phyloP scores from a whole-genome alignment of 2,888 invertebrate species.

The Aphidoletes aphidimyza region DNA sequence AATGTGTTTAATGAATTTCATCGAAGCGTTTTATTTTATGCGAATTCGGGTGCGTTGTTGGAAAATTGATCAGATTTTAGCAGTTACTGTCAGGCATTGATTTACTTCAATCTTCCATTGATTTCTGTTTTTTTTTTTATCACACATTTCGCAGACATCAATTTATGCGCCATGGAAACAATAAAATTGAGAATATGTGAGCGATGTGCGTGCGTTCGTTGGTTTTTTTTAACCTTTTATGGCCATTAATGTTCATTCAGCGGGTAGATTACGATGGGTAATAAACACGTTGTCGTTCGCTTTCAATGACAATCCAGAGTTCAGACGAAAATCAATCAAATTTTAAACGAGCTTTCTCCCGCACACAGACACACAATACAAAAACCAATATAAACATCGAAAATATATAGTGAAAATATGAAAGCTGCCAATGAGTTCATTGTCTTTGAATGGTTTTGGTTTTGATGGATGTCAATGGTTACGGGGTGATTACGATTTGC shows the following conservation, averaged over 20 bases:
- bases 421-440: constrained; percentile 33
- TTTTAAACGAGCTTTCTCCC: background rate
- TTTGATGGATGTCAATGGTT: background rate
- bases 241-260: background rate
- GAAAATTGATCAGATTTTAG: background rate
- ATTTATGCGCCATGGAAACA: constrained; percentile 35
- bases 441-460: no score
- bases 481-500: background rate
- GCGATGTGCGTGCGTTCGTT: background rate
- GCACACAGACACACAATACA: background rate
- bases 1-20: constrained; percentile 1
- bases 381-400: background rate
- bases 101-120: constrained; percentile 34
- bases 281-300: background rate
- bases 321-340: constrained; percentile 46
- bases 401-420: background rate
- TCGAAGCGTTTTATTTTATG: background rate
- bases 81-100: background rate
- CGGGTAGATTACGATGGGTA: background rate
- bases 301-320: background rate
- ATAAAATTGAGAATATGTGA: no score
- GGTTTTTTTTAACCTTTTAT: background rate
- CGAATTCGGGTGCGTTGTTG: no score
- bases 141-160: background rate
- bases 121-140: constrained; percentile 1